Base-by-base conservation (phyloP, 2,888 invertebrate species). In the Chrysolina haemoptera region DNA sequence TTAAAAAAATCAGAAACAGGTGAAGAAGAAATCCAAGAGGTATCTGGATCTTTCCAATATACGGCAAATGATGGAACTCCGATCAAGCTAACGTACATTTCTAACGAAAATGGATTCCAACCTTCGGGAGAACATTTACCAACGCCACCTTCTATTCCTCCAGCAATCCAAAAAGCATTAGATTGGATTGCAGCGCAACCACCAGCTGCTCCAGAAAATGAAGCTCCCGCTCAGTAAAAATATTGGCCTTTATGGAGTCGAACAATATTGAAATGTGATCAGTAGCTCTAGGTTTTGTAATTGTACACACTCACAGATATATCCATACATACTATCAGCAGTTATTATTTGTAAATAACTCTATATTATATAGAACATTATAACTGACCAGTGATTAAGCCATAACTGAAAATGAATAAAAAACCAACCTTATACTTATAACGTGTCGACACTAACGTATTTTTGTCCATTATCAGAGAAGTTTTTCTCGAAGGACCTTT, bases 71-170 rank as follows among this genome's bases (percentile, higher is more conserved):
- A 81, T 69, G 81, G 81, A 14, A 74, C 76, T 5, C 78, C 78
- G 10, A 88, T 92, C 35, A 65, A 22, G 72, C 70, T 22, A 27
- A 89, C 90, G 11, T 93, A 93, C 82, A 90, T 91, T 41, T 93
- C 93, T n/a, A 92, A 93, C 80, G 93, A 93, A 81, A 92, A 93
- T 78, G 93, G 93, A 62, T 93, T 92, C 86, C 91, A 91, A 81
- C 91, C 93, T 12, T 90, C 90, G 86, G 94, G 94, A 62, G 93
- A 91, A 66, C 94, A 94, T 85, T 88, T 94, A 50, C 94, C 94
- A 11, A 94, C 94, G 11, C 93, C 94, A 8, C 94, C 94, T 12
- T 94, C 94, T 14, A 92, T 94, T 78, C 94, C 94, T 6, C 89
- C 91, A 64, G 94, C 92, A 80, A 94, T 94, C 78, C 91, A 91